These are phyloP conservation scores for Anguilla pacifica DNA, from an alignment of 2,797 vertebrate species.

Conservation along the genomic window DNA sequence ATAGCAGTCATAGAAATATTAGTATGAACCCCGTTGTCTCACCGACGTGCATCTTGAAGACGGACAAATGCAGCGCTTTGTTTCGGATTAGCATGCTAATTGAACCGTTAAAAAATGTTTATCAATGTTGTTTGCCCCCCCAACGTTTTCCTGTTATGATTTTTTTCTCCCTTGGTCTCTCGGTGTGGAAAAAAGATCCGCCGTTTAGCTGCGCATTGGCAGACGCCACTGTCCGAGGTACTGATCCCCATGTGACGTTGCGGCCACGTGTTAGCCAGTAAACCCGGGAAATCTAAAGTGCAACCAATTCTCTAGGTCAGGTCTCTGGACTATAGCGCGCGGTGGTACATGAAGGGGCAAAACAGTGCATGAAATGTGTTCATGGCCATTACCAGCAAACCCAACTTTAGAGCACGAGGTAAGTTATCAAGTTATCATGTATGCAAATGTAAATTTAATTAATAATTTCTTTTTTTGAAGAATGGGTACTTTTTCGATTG, in stretches of 20 bases:
- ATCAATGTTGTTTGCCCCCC: constrained; percentile 37
- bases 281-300: constrained; percentile 63
- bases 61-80: constrained; percentile 72
- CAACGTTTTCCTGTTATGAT: constrained; percentile 18
- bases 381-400: not conserved
- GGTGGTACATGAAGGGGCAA: not conserved
- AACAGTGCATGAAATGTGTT: not conserved
- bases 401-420: not conserved
- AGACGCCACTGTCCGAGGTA: constrained; percentile 73
- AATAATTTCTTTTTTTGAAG: not conserved
- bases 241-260: constrained; percentile 69
- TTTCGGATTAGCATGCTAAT: constrained; percentile 70
- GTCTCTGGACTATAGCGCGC: not conserved
- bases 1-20: constrained; percentile 51
- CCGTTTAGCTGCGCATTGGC: constrained; percentile 53
- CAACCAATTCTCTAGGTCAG: not conserved
- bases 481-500: not conserved
- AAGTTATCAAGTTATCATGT: not conserved
- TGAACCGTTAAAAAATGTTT: constrained; percentile 50
- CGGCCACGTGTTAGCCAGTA: constrained; percentile 52
- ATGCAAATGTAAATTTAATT: not conserved
- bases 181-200: constrained; percentile 40
- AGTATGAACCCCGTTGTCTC: constrained; percentile 59
- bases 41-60: constrained; percentile 73
- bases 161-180: constrained; percentile 36